Evolutionary conservation across 2,888 invertebrate genomes (phyloP).

Genomic region (Callyntrura guangdongensis): DNA sequence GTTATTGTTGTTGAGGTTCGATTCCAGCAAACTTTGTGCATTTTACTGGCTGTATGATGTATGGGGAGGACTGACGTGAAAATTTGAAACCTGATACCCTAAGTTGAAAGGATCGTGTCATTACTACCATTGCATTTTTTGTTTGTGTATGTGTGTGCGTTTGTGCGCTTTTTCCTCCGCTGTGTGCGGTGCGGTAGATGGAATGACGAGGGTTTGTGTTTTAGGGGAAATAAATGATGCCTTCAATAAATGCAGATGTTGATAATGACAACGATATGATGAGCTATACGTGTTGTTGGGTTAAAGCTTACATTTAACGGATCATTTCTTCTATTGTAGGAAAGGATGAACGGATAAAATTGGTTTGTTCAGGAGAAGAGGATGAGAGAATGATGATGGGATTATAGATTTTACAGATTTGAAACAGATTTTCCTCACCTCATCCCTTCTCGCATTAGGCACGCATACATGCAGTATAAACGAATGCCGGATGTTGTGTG

Average conservation of each 20-base stretch:
- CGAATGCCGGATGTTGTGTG: too few relatives aligned
- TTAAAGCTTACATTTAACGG: slow-evolving; percentile 48
- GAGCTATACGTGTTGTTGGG: background rate
- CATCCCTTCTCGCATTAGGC: background rate
- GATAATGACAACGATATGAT: slow-evolving; percentile 33
- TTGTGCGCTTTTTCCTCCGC: background rate
- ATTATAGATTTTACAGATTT: slow-evolving; percentile 55
- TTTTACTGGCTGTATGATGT: background rate
- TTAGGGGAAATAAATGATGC: slow-evolving; percentile 47
- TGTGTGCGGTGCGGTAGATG: slow-evolving; percentile 20
- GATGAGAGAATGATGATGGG: slow-evolving; percentile 25
- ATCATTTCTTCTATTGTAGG: slow-evolving; percentile 47
- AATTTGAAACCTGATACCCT: slow-evolving; percentile 37
- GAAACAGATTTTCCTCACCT: slow-evolving; percentile 41
- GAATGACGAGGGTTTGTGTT: background rate
- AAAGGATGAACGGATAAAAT: slow-evolving; percentile 55
- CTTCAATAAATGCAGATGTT: slow-evolving; percentile 43
- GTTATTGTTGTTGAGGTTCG: slow-evolving; percentile 3
- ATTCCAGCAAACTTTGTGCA: background rate
- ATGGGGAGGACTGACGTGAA: slow-evolving; percentile 32
- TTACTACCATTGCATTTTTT: slow-evolving; percentile 4
- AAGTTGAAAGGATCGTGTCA: background rate
- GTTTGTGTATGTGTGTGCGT: background rate
- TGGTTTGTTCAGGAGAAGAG: slow-evolving; percentile 37
- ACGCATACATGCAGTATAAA: background rate